Conservation (phyloP, 2,888 invertebrate species). For the Brenthis daphne region DNA sequence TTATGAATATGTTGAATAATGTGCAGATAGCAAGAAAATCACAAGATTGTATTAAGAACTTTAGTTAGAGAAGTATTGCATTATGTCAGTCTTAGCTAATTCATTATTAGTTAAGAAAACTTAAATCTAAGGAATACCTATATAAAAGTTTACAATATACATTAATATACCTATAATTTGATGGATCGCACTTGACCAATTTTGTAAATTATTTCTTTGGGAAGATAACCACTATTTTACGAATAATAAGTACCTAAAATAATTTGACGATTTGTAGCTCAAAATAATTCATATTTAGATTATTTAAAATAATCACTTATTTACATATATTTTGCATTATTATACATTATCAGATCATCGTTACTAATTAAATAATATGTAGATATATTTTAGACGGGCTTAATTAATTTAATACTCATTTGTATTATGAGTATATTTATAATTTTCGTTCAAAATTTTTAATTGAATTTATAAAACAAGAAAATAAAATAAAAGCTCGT, state of each 20-base stretch:
- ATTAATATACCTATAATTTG: too few species aligned
- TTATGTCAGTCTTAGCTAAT: too few species aligned
- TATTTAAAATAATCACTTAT: neutral
- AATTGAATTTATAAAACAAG: neutral
- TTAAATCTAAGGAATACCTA: too few species aligned
- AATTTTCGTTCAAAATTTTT: too few species aligned
- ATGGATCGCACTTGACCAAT: conserved; percentile 2
- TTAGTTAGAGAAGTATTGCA: too few species aligned
- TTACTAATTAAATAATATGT: conserved; percentile 9
- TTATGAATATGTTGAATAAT: too few species aligned
- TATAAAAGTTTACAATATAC: too few species aligned
- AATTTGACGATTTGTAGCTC: conserved; percentile 5
- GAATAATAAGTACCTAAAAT: conserved; percentile 2
- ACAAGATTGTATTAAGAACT: too few species aligned
- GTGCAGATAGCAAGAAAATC: too few species aligned
- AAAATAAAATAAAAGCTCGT: conserved; percentile 2
- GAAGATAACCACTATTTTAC: conserved; percentile 2
- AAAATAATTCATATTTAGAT: conserved; percentile 8
- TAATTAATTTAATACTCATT: neutral
- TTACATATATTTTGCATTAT: conserved; percentile 2
- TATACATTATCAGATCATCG: conserved; percentile 9
- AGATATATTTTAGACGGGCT: neutral
- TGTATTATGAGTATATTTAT: too few species aligned
- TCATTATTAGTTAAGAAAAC: too few species aligned
- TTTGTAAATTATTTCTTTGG: conserved; percentile 1